phyloP scores from a whole-genome alignment of 2,113 vertebrate genomes.

The Odontophorus gujanensis region DNA sequence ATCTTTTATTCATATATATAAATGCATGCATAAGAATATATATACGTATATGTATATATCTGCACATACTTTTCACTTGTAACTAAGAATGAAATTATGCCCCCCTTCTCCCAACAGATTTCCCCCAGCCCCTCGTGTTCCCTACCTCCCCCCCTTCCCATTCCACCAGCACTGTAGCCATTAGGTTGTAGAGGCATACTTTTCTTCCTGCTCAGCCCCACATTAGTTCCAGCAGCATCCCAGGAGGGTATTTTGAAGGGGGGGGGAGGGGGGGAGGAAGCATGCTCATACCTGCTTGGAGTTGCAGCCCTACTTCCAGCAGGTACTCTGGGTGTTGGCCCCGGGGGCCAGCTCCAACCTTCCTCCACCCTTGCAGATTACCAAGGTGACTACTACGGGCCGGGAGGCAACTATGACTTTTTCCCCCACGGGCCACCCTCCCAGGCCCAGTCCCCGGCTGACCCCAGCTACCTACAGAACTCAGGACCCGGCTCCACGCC shows the following conservation, averaged over 20 bases:
- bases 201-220: not conserved
- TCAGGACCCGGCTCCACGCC: slow-evolving; percentile 86
- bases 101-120: rapidly evolving
- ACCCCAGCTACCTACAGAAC: slow-evolving; percentile 91
- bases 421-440: slow-evolving; percentile 96
- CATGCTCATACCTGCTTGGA: not conserved
- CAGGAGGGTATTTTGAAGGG: not conserved
- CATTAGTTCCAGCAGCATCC: rapidly evolving
- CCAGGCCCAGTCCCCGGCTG: slow-evolving; percentile 94
- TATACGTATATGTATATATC: not conserved
- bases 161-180: not conserved
- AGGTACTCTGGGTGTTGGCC: too few relatives aligned
- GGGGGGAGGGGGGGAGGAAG: too few relatives aligned
- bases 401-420: slow-evolving; percentile 94
- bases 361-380: slow-evolving; percentile 81
- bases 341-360: rapidly evolving
- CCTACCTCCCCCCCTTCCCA: rapidly evolving
- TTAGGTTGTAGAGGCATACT: not conserved
- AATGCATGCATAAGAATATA: too few relatives aligned
- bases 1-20: not conserved
- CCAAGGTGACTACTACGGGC: slow-evolving; percentile 95
- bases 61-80: not conserved
- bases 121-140: not conserved
- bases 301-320: not conserved
- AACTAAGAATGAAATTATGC: not conserved